Evolutionary conservation across 2,888 invertebrate genomes (phyloP), one percentile per base, ranked within the genome.

Genomic region (Stenchaetothrips biformis): DNA sequence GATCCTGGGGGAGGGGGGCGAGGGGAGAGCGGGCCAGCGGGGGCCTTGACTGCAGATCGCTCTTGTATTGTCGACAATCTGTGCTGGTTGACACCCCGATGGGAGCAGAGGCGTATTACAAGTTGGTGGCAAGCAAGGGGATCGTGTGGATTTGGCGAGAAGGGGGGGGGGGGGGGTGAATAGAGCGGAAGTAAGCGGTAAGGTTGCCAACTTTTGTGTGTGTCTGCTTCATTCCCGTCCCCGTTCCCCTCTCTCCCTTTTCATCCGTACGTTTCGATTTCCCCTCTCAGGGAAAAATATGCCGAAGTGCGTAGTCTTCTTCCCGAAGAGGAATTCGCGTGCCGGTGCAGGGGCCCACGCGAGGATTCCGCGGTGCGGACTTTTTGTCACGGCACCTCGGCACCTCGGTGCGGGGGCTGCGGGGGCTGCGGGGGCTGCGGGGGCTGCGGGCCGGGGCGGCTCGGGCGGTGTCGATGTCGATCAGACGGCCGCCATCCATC

Each of bases 1-100:
- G 37, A 37, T 37, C 37, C 37, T 37, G 4, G 37, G 37, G 37
- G 37, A 37, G 37, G 37, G 4, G 4, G 37, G 4, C 2, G 37
- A 4, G 37, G 4, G 37, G 37, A 4, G 1, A 4, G 37, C 37
- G 37, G 37, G 37, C 37, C 37, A 37, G 37, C 37, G 37, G 53
- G 53, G 53, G 53, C 53, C 53, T 53, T 7, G 13, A 1, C 53
- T 16, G 53, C 53, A 53, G 11, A 53, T 53, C 53, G 53, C 53
- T 18, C 37, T 37, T 37, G 18, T 25, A 74, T 74, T 74, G 67
- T 21, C 67, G 25, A 25, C 67, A 74, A 74, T 74, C 67, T 74
- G 67, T 74, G 25, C 67, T 25, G 67, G 67, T 25, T 74, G 67
- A 74, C 67, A 74, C 11, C 67, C 67, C 25, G 67, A n/a, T n/a